Evolutionary conservation across 1,140 invertebrate genomes (phyloP).

Genomic region (Atta colombica): DNA sequence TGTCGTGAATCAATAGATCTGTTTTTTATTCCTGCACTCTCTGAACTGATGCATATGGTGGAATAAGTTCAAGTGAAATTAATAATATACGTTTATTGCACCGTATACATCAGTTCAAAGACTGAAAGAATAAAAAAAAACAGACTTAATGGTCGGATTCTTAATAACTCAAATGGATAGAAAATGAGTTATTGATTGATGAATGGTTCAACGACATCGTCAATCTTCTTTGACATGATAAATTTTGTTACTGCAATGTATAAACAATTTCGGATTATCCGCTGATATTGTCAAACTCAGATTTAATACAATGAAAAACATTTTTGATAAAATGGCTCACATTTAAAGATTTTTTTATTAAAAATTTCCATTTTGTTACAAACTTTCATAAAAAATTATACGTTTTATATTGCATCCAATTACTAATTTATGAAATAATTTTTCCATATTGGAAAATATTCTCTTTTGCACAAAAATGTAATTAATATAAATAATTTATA

Average conservation of each 20-base stretch:
- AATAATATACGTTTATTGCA: too few relatives aligned
- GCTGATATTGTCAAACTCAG: not conserved
- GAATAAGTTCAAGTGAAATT: too few relatives aligned
- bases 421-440: not conserved
- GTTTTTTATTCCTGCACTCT: too few relatives aligned
- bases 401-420: too few relatives aligned
- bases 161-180: conserved; percentile 18
- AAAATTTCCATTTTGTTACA: not conserved
- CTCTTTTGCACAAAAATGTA: too few relatives aligned
- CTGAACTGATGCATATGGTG: too few relatives aligned
- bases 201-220: conserved; percentile 11
- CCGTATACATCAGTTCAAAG: too few relatives aligned
- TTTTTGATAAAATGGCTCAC: not conserved
- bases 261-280: not conserved
- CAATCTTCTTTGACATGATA: conserved; percentile 36
- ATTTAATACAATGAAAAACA: not conserved
- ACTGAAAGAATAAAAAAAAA: too few relatives aligned
- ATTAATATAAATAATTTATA: not conserved
- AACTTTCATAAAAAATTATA: too few relatives aligned
- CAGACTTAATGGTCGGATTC: not conserved
- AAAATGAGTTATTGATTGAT: conserved; percentile 42
- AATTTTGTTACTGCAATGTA: not conserved
- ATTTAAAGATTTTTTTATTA: not conserved
- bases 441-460: not conserved
- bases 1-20: not conserved